phyloP scores from a whole-genome alignment of 2,888 invertebrate species.

The Heliconius sara region DNA sequence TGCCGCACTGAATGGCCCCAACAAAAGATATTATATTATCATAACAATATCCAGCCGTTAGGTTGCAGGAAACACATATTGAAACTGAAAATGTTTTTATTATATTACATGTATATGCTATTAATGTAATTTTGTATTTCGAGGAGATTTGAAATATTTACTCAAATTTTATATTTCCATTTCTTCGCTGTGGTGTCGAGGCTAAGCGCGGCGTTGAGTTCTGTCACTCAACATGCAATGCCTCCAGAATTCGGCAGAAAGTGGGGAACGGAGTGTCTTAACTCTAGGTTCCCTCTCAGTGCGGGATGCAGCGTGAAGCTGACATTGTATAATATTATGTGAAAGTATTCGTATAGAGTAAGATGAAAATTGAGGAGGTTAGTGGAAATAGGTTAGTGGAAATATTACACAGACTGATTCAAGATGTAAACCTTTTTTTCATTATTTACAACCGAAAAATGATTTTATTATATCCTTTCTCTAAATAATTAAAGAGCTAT shows the following conservation, averaged over 20 bases:
- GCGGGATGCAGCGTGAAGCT: no score
- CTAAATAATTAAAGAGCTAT: not conserved
- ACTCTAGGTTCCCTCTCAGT: no score
- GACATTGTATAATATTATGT: no score
- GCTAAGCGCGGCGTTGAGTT: no score
- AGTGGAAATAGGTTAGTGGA: not conserved
- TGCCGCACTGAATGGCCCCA: constrained; percentile 23
- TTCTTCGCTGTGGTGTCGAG: no score
- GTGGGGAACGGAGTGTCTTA: no score
- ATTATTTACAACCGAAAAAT: not conserved
- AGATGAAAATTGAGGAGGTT: not conserved
- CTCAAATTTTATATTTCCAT: no score
- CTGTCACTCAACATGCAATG: no score
- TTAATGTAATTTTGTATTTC: constrained; percentile 2
- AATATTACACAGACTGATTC: not conserved
- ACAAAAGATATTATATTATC: constrained; percentile 51
- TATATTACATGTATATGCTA: not conserved
- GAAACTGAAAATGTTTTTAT: constrained; percentile 21
- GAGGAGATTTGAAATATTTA: no score
- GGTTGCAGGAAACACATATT: constrained; percentile 51
- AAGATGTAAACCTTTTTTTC: not conserved
- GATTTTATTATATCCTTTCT: not conserved
- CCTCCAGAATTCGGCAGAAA: no score
- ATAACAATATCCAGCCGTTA: constrained; percentile 56
- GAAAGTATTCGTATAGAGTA: not conserved